A percentile compares a stretch with the other conserved stretches of the same genome.
Conservation (phyloP, 2,797 vertebrate genomes). For the Gallinago stenura region DNA sequence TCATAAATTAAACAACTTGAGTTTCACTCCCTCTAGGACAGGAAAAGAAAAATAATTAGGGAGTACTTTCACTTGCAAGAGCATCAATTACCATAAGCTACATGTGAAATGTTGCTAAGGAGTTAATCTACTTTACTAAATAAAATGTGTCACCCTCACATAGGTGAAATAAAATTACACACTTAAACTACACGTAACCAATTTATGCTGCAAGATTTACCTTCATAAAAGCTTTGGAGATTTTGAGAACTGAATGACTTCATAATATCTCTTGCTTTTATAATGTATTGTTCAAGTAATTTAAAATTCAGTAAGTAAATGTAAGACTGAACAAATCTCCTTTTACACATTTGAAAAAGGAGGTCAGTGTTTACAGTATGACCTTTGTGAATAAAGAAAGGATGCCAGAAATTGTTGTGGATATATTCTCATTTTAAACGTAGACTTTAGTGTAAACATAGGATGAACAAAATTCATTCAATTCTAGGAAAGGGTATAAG, state of each 20-base stretch:
- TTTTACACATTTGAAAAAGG: background rate
- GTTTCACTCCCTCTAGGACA: slow-evolving; percentile 44
- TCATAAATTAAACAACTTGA: slow-evolving; percentile 69
- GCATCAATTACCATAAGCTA: slow-evolving; percentile 75
- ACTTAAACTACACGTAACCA: slow-evolving; percentile 24
- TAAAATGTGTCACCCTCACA: slow-evolving; percentile 44
- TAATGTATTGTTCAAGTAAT: background rate
- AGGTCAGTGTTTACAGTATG: background rate
- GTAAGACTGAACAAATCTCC: background rate
- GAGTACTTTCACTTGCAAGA: slow-evolving; percentile 71
- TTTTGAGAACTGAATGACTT: background rate
- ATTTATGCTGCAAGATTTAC: background rate
- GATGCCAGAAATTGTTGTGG: background rate
- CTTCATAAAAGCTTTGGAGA: background rate
- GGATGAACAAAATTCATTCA: background rate
- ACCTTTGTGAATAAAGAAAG: background rate
- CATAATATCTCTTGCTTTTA: background rate
- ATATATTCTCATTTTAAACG: background rate
- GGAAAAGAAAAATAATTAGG: slow-evolving; percentile 69
- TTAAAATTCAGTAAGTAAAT: background rate
- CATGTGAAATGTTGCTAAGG: slow-evolving; percentile 68
- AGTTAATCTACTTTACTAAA: slow-evolving; percentile 75
- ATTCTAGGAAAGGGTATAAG: background rate
- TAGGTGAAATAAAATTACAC: slow-evolving; percentile 7
- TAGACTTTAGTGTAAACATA: background rate